These are phyloP conservation scores for Anastrepha ludens DNA, from an alignment of 1,140 invertebrate genomes.

Conservation along the genomic window DNA sequence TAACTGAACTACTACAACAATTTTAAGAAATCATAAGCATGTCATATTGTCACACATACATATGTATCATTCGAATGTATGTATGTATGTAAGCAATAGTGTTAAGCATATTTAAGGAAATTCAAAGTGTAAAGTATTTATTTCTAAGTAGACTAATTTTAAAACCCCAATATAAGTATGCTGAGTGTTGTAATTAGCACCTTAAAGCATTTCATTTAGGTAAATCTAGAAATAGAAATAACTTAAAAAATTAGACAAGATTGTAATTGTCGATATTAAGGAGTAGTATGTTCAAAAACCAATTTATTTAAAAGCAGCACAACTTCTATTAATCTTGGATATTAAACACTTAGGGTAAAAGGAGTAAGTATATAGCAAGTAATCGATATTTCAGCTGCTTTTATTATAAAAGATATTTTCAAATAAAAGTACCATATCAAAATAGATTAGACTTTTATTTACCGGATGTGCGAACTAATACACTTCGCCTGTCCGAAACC, in stretches of 20 bases:
- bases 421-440: slow-evolving; percentile 32
- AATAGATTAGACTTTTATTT: not conserved
- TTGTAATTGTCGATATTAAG: not conserved
- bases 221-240: not conserved
- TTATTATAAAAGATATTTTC: slow-evolving; percentile 8
- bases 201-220: not conserved
- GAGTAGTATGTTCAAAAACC: not conserved
- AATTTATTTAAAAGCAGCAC: not conserved
- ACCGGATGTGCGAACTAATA: too few relatives aligned
- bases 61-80: not conserved
- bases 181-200: slow-evolving; percentile 3
- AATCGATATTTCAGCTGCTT: slow-evolving; percentile 19
- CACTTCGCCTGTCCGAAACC: too few relatives aligned
- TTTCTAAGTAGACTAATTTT: not conserved
- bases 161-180: not conserved
- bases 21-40: slow-evolving; percentile 18
- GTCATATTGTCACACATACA: slow-evolving; percentile 1
- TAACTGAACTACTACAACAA: not conserved
- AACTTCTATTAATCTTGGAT: not conserved
- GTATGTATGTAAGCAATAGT: not conserved
- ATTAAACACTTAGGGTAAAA: not conserved
- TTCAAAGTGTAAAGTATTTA: not conserved
- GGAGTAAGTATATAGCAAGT: not conserved
- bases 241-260: not conserved
- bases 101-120: not conserved